These are phyloP conservation scores for Oostethus manadensis DNA, from an alignment of 2,113 vertebrate species.

Conservation along the genomic window DNA sequence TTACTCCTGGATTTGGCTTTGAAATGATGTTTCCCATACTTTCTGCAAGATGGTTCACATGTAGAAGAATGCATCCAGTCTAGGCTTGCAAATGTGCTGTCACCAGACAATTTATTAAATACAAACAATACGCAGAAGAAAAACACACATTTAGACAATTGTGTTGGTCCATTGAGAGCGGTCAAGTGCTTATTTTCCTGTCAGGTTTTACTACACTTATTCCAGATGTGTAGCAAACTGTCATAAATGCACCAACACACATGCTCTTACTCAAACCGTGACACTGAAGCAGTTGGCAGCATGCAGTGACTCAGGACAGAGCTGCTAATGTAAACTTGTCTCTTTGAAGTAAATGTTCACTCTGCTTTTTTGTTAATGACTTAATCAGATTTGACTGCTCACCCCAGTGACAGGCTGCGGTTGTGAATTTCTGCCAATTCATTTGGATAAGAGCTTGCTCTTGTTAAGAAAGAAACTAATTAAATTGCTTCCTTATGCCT, in stretches of 20 bases:
- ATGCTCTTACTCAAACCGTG: background rate
- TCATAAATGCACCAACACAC: background rate
- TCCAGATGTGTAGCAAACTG: background rate
- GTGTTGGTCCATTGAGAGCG: no score
- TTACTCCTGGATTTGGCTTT: no score
- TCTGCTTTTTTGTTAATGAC: background rate
- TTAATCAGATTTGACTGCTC: background rate
- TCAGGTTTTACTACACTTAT: no score
- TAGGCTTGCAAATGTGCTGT: no score
- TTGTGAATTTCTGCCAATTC: background rate
- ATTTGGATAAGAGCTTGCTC: background rate
- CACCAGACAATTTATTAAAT: no score
- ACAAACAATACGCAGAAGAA: no score
- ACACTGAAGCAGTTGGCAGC: background rate
- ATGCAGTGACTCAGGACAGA: background rate
- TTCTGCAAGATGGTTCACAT: no score
- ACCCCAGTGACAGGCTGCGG: background rate
- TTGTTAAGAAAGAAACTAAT: background rate
- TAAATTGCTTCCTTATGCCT: background rate
- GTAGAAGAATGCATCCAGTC: no score
- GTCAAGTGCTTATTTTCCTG: no score
- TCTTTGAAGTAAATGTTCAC: background rate
- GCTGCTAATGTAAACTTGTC: background rate
- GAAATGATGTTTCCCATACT: no score
- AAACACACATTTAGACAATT: no score